Base-by-base conservation (phyloP, 2,797 vertebrate species). In the Spinibarbus caldwelli region DNA sequence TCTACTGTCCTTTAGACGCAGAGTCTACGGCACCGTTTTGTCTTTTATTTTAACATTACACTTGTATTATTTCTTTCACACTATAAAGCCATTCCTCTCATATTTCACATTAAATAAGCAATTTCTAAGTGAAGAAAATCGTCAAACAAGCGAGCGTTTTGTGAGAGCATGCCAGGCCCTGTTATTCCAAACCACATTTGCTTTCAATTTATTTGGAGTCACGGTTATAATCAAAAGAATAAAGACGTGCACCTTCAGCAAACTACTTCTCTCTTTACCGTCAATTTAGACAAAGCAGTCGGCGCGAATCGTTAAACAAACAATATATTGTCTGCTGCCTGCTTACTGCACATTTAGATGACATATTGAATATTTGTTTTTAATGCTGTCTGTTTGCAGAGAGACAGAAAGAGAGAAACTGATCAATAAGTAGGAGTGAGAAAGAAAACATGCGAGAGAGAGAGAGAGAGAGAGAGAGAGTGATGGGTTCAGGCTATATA, bases 401-500 rank as follows among this genome's bases (percentile, higher is more conserved):
- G 64, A 64, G 52, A 38, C 34, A 45, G 26, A 59, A 26, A 43
- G 47, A 79, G 59, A 52, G 26, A 81, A 41, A 68, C 12, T 43
- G 78, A 34, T 14, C 59, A 45, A 78, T 41, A 15, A 71, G 52
- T 17, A 21, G 34, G 72, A 73, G 34, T 23, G 71, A 57, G 29
- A 75, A 49, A 76, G 57, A 80, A 49, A 52, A 52, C 80, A 36
- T 45, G 12, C 70, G 36, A 1, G 52, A 23, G 52, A 0, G 47
- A 34, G 38, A 0, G 36, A 6, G 38, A 38, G 38, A 8, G 23
- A n/a, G 31, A 54, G 77, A 49, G 80, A 82, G 88, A 79, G 66
- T 87, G 91, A 92, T 93, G 93, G 90, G 91, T 88, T 79, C 1
- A 84, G 88, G 91, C 92, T 93, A 94, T 94, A 95, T 94, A 93